Percentiles rank a stretch among this genome's conserved stretches.
These are phyloP conservation scores for Isoperla grammatica DNA, from an alignment of 2,888 invertebrate genomes.

Conservation along the genomic window DNA sequence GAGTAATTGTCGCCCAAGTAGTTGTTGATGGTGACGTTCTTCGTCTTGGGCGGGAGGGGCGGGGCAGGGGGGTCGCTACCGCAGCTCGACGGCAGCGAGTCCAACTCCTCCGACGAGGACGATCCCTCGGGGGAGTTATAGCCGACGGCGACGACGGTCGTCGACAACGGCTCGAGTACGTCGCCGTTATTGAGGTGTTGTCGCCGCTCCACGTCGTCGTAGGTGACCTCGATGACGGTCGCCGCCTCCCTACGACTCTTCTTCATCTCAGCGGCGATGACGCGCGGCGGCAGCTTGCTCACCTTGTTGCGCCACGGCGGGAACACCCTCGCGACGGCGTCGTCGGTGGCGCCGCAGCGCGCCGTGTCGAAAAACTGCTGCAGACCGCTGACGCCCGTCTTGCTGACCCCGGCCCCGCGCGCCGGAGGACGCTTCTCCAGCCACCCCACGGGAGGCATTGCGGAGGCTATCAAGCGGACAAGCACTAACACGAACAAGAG, in stretches of 20 bases:
- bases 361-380: background rate
- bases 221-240: slow-evolving; percentile 12
- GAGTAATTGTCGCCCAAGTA: background rate
- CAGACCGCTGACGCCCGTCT: background rate
- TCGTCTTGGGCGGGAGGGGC: background rate
- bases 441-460: slow-evolving; percentile 6
- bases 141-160: slow-evolving; percentile 22
- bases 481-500: too few species aligned
- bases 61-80: slow-evolving; percentile 9
- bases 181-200: background rate
- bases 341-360: background rate
- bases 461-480: background rate
- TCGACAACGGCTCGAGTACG: background rate
- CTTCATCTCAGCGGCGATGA: slow-evolving; percentile 18
- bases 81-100: slow-evolving; percentile 3
- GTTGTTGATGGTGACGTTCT: background rate
- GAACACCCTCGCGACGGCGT: background rate
- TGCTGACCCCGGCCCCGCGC: background rate
- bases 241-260: background rate
- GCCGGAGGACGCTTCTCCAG: background rate
- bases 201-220: background rate
- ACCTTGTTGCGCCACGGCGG: slow-evolving; percentile 7
- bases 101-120: slow-evolving; percentile 8
- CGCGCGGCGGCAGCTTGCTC: slow-evolving; percentile 15
- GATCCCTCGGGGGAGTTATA: background rate